Conservation (phyloP, 2,797 vertebrate species). For the Sebastolobus alascanus region DNA sequence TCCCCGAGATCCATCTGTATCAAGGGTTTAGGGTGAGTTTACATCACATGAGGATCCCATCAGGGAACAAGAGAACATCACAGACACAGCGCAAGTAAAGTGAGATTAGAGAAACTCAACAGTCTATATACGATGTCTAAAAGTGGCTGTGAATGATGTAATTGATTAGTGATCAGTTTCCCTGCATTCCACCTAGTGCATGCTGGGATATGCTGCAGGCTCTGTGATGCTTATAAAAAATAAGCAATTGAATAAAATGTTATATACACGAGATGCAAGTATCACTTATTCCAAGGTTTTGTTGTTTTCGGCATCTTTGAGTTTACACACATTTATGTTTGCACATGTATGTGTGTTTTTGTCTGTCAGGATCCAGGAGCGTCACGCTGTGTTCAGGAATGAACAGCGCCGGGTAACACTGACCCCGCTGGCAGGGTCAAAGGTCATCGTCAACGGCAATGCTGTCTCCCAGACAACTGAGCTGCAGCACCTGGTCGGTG, state of each 20-base stretch:
- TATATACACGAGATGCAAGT: background rate
- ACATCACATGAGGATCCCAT: background rate
- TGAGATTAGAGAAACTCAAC: background rate
- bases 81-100: background rate
- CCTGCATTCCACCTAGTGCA: background rate
- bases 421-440: constrained; percentile 82
- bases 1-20: constrained; percentile 83
- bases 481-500: constrained; percentile 89
- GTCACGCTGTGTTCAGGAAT: constrained; percentile 89
- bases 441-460: constrained; percentile 89
- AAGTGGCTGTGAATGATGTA: background rate
- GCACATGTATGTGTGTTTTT: background rate
- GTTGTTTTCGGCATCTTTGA: background rate
- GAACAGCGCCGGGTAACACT: constrained; percentile 82
- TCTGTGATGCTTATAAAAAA: background rate
- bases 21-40: constrained; percentile 89
- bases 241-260: background rate
- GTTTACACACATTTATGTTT: background rate
- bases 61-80: background rate
- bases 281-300: background rate
- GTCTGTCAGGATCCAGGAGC: constrained; percentile 88
- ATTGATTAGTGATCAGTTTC: background rate
- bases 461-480: constrained; percentile 80
- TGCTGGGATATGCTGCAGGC: background rate
- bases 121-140: background rate